Evolutionary conservation across 1,140 invertebrate species (phyloP).

Genomic region (Idris sp.): DNA sequence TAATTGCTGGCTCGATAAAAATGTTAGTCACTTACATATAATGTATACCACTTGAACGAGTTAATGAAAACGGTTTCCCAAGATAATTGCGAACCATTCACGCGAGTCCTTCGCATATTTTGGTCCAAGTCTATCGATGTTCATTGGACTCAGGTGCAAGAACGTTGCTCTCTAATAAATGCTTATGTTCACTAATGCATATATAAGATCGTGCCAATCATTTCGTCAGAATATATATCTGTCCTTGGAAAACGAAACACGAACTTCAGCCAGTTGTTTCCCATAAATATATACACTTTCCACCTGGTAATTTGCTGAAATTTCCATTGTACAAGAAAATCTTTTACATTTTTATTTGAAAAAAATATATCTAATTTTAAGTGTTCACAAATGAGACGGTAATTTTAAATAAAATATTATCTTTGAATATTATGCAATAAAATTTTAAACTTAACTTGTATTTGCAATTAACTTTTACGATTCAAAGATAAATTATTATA

Average conservation of each 20-base stretch:
- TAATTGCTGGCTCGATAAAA: too few relatives aligned
- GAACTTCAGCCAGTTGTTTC: slow-evolving; percentile 38
- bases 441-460: too few relatives aligned
- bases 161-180: slow-evolving; percentile 22
- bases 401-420: too few relatives aligned
- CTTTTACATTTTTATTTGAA: too few relatives aligned
- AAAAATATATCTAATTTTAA: too few relatives aligned
- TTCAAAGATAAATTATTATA: too few relatives aligned
- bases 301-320: slow-evolving; percentile 18
- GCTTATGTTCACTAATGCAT: slow-evolving; percentile 1
- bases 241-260: slow-evolving; percentile 61
- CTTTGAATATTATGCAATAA: too few relatives aligned
- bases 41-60: slow-evolving; percentile 1
- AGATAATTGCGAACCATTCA: slow-evolving; percentile 20
- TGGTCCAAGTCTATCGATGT: slow-evolving; percentile 1
- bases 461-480: too few relatives aligned
- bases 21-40: too few relatives aligned
- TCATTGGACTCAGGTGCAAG: background rate
- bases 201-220: slow-evolving; percentile 11
- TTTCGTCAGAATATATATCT: slow-evolving; percentile 35
- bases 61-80: slow-evolving; percentile 28
- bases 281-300: slow-evolving; percentile 30
- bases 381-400: too few relatives aligned
- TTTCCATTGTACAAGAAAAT: too few relatives aligned
- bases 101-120: slow-evolving; percentile 44